A percentile compares a stretch with the other conserved stretches of the same genome.
Evolutionary conservation across 2,113 vertebrate genomes (phyloP).

Genomic region (Erpornis zantholeuca): DNA sequence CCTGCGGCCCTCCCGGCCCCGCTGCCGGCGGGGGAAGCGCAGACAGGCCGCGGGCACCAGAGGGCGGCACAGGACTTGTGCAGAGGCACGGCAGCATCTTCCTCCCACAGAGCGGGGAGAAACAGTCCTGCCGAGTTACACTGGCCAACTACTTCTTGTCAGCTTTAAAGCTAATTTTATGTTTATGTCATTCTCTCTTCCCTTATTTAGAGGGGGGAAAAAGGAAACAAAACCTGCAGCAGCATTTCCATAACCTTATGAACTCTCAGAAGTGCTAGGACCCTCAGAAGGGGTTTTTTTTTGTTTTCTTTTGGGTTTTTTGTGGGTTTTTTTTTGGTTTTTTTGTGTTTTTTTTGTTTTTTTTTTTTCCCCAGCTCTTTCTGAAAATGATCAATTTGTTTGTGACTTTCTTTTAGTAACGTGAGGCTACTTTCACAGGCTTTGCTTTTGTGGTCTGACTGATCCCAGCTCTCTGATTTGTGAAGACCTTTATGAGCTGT

Average conservation of each 20-base stretch:
- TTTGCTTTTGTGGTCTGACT: background rate
- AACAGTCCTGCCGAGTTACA: accelerated
- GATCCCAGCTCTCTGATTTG: background rate
- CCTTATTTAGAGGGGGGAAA: background rate
- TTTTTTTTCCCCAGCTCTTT: background rate
- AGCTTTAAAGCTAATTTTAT: background rate
- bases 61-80: background rate
- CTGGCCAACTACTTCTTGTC: accelerated
- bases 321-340: accelerated
- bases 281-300: accelerated
- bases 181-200: background rate
- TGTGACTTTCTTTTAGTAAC: background rate
- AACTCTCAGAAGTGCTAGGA: background rate
- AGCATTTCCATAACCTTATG: background rate
- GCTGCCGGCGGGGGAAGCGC: background rate
- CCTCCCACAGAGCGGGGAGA: accelerated
- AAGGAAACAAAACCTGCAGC: background rate
- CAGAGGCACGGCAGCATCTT: accelerated
- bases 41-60: background rate
- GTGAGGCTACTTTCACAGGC: background rate
- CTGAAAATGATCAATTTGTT: background rate
- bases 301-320: background rate
- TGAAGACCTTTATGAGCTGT: background rate
- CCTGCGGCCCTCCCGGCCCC: background rate
- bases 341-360: background rate